Evolutionary conservation across 2,113 vertebrate genomes (phyloP).

Genomic region (Sinosuthora webbiana): DNA sequence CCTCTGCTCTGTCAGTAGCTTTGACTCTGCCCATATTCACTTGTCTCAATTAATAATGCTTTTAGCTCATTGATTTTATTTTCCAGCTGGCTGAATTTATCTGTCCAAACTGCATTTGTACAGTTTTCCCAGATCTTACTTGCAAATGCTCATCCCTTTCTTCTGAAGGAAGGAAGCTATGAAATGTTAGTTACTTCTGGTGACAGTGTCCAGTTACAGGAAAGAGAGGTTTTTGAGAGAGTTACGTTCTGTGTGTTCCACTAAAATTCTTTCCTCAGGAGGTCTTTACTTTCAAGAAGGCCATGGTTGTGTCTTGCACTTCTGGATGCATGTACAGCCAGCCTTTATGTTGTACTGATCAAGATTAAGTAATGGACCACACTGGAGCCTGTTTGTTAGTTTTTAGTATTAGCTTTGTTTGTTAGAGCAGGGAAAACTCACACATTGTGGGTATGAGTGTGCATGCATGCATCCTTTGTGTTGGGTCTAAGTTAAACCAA

Average conservation of each 20-base stretch:
- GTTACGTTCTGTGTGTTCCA: background rate
- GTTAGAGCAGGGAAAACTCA: background rate
- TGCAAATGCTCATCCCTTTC: background rate
- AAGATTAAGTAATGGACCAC: background rate
- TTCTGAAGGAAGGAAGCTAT: background rate
- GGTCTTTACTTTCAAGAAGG: background rate
- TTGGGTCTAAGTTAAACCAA: background rate
- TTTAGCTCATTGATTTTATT: slow-evolving; percentile 29
- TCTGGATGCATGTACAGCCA: background rate
- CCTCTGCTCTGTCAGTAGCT: background rate
- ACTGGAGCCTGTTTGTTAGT: background rate
- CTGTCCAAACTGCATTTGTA: background rate
- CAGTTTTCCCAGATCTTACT: background rate
- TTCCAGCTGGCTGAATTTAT: slow-evolving; percentile 1
- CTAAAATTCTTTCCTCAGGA: background rate
- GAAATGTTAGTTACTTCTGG: background rate
- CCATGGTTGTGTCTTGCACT: background rate
- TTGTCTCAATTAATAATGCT: slow-evolving; percentile 44
- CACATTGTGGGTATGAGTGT: background rate
- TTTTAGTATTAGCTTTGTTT: background rate
- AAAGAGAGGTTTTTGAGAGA: background rate
- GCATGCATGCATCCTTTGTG: background rate
- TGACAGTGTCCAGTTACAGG: background rate
- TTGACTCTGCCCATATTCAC: background rate
- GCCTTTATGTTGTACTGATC: background rate